phyloP scores from a whole-genome alignment of 2,797 vertebrate genomes.

The Dryobates pubescens region DNA sequence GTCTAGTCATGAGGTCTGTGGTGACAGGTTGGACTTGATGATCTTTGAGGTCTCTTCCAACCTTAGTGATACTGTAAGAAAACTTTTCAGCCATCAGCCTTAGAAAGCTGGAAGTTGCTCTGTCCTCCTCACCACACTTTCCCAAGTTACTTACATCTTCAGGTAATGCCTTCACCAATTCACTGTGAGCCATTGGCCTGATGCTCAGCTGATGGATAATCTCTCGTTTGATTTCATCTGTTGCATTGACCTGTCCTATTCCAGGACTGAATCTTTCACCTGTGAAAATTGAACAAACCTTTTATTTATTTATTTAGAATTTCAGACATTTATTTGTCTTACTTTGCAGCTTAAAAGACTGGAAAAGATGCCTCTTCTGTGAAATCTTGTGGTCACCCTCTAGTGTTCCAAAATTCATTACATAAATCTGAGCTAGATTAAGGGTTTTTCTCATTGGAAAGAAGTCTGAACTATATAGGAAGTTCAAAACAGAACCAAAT shows the following conservation, averaged over 20 bases:
- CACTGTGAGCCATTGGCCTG: conserved; percentile 96
- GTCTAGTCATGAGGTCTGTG: too few relatives aligned
- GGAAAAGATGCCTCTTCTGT: not conserved
- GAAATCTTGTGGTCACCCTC: not conserved
- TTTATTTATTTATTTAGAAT: not conserved
- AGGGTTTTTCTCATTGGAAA: not conserved
- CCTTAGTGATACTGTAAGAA: too few relatives aligned
- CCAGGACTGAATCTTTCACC: conserved; percentile 92
- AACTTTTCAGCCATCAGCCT: not conserved
- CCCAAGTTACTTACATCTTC: conserved; percentile 88
- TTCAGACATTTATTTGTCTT: not conserved
- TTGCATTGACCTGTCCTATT: conserved; percentile 87
- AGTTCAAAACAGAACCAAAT: not conserved
- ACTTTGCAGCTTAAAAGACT: not conserved
- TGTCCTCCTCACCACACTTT: not conserved
- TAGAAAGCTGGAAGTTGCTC: not conserved
- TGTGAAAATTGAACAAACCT: conserved; percentile 52
- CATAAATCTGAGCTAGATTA: not conserved
- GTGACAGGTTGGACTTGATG: too few relatives aligned
- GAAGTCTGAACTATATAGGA: not conserved
- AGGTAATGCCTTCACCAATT: conserved; percentile 93
- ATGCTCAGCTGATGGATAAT: conserved; percentile 96
- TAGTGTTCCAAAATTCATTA: not conserved
- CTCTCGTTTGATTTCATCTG: conserved; percentile 92
- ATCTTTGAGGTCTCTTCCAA: too few relatives aligned